A percentile compares a stretch with the other conserved stretches of the same genome.
phyloP scores from a whole-genome alignment of 2,113 vertebrate genomes.

The Erpornis zantholeuca region DNA sequence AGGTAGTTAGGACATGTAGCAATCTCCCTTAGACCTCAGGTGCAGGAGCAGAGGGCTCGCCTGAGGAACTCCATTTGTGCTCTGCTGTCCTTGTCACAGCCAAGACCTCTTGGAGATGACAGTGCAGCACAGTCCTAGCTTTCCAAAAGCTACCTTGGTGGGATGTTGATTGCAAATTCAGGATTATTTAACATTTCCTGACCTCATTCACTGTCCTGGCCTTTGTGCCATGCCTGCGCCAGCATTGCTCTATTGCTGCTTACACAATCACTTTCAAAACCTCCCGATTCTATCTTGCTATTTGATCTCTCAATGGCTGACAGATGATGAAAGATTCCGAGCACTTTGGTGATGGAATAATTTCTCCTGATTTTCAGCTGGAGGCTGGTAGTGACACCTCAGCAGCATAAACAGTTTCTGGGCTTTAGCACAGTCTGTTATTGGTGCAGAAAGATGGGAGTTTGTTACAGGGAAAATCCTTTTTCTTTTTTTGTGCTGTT shows the following conservation, averaged over 20 bases:
- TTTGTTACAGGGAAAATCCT: background rate
- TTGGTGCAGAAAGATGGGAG: background rate
- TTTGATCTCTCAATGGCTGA: conserved; percentile 11
- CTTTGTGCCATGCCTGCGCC: background rate
- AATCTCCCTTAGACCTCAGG: background rate
- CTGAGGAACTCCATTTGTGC: background rate
- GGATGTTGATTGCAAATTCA: background rate
- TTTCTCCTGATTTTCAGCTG: background rate
- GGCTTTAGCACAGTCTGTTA: background rate
- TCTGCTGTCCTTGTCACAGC: background rate
- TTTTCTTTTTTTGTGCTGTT: background rate
- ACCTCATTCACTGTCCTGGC: background rate
- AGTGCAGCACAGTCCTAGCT: background rate
- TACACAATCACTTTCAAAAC: conserved; percentile 49
- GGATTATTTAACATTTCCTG: background rate
- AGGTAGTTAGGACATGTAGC: background rate
- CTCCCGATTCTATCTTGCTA: conserved; percentile 42
- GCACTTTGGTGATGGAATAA: background rate
- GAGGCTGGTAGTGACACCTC: background rate
- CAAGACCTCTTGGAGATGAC: background rate
- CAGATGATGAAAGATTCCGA: conserved; percentile 21
- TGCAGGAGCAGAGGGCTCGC: background rate
- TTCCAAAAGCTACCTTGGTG: background rate
- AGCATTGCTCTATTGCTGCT: conserved; percentile 9
- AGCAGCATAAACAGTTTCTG: background rate